A percentile compares a stretch with the other conserved stretches of the same genome.
Conservation (phyloP, 2,113 vertebrate species). For the Heptranchias perlo region DNA sequence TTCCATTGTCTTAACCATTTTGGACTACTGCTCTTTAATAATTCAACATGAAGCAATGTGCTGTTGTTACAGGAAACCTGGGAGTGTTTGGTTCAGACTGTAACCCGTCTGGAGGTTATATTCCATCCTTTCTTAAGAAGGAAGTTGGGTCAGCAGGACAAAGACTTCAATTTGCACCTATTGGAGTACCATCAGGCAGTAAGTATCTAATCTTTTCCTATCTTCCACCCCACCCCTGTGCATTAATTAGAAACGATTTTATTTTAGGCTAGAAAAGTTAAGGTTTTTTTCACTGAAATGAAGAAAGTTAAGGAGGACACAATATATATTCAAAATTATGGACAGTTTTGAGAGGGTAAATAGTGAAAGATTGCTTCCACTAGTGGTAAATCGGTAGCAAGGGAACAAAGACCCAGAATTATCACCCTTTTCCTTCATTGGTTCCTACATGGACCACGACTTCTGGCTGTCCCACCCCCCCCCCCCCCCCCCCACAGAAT, state of each 20-base stretch:
- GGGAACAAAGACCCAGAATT: no score
- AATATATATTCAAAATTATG: no score
- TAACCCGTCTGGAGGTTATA: slow-evolving; percentile 64
- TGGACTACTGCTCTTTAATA: no score
- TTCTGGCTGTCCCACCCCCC: no score
- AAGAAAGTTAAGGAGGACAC: neutral
- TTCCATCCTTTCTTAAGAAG: slow-evolving; percentile 86
- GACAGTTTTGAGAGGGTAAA: no score
- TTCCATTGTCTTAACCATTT: neutral
- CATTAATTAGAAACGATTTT: neutral
- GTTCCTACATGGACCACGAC: no score
- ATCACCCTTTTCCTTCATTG: no score
- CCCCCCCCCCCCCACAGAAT: no score
- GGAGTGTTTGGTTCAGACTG: slow-evolving; percentile 64
- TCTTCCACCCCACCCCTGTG: neutral
- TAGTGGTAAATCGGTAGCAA: no score
- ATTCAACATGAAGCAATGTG: neutral
- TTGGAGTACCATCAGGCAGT: slow-evolving; percentile 68
- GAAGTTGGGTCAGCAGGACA: slow-evolving; percentile 86
- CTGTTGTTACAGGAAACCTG: slow-evolving; percentile 63
- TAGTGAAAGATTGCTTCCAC: no score
- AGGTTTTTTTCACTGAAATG: neutral
- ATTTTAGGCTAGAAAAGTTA: neutral
- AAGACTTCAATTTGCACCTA: slow-evolving; percentile 78
- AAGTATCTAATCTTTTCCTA: slow-evolving; percentile 44